These are phyloP conservation scores for Ptychadena robeensis DNA, from an alignment of 2,797 vertebrate species.

Conservation along the genomic window DNA sequence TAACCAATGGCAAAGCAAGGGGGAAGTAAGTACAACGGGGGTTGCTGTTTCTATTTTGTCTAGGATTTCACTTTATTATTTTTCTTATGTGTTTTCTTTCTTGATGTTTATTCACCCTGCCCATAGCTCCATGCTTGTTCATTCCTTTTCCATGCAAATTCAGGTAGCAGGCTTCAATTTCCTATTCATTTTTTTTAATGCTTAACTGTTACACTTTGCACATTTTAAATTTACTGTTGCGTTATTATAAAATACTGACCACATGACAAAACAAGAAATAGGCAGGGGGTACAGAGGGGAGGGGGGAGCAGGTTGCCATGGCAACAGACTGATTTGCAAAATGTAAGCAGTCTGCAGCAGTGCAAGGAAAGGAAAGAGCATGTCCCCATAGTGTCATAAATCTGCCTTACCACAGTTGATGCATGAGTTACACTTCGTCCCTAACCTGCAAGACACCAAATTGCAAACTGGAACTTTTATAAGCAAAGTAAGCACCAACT, in stretches of 20 bases:
- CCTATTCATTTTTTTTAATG: constrained; percentile 68
- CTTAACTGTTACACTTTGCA: constrained; percentile 67
- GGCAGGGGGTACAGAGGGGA: constrained; percentile 63
- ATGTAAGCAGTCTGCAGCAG: constrained; percentile 94
- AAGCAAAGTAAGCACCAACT: constrained; percentile 69
- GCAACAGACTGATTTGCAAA: constrained; percentile 99
- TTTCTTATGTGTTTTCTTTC: constrained; percentile 64
- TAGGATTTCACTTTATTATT: constrained; percentile 68
- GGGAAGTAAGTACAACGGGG: constrained; percentile 93
- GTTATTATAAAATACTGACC: constrained; percentile 81
- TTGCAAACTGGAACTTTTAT: constrained; percentile 79
- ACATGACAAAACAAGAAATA: constrained; percentile 86
- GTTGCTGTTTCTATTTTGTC: constrained; percentile 79
- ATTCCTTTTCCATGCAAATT: constrained; percentile 75
- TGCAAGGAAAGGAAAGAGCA: constrained; percentile 91
- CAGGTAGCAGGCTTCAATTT: constrained; percentile 70
- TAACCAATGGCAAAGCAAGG: constrained; percentile 95
- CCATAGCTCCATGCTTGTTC: constrained; percentile 84
- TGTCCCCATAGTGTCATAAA: constrained; percentile 97
- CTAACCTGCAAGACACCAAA: constrained; percentile 85
- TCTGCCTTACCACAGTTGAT: constrained; percentile 93
- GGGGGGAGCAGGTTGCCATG: constrained; percentile 87
- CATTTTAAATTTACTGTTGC: constrained; percentile 71
- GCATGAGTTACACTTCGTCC: constrained; percentile 94
- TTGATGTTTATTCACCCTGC: constrained; percentile 75